These are phyloP conservation scores for Homarus americanus DNA, from an alignment of 1,140 invertebrate genomes.

Conservation along the genomic window DNA sequence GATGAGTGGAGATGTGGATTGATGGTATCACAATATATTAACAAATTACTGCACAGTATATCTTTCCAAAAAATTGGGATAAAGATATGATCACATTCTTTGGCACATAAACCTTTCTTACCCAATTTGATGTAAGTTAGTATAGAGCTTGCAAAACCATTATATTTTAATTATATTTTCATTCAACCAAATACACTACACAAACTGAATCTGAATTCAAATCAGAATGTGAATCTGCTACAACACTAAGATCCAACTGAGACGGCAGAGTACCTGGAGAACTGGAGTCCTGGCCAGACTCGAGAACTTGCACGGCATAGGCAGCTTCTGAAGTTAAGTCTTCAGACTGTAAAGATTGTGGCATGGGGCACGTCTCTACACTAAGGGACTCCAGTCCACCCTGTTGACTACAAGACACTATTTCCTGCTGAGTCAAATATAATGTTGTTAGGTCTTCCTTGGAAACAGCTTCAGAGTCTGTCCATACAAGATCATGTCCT, in stretches of 20 bases:
- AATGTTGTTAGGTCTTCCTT: conserved; percentile 28
- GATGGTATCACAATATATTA: no score
- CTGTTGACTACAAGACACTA: conserved; percentile 1
- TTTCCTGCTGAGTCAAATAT: conserved; percentile 18
- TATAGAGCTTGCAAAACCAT: no score
- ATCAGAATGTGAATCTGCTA: conserved; percentile 6
- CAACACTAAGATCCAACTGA: conserved; percentile 26
- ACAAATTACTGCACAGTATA: no score
- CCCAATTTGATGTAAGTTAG: no score
- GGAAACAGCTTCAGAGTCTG: neutral
- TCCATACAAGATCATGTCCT: neutral
- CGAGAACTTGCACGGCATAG: conserved; percentile 46
- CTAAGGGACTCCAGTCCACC: neutral
- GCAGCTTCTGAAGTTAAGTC: conserved; percentile 11
- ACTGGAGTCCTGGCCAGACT: conserved; percentile 3
- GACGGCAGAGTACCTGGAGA: neutral
- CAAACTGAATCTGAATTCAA: conserved; percentile 24
- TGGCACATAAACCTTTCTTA: no score
- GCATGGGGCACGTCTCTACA: neutral
- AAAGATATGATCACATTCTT: no score
- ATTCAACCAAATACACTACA: conserved; percentile 31
- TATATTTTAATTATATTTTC: neutral
- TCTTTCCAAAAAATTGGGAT: no score
- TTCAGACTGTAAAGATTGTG: conserved; percentile 23
- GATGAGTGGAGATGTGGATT: no score